Evolutionary conservation across 2,888 invertebrate species (phyloP).

Genomic region (Ecdyonurus torrentis): DNA sequence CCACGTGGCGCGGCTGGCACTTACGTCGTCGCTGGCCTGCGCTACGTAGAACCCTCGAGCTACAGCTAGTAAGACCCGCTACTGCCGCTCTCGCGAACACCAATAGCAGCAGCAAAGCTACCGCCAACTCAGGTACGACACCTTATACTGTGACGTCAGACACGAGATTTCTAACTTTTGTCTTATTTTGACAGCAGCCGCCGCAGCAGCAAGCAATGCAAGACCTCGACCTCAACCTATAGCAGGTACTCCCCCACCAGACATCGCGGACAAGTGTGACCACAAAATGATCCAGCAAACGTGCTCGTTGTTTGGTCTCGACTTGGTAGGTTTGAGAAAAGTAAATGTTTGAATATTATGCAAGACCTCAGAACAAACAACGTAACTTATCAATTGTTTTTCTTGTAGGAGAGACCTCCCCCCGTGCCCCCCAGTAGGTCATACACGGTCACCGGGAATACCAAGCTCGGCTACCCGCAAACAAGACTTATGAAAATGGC

Average conservation of each 20-base stretch:
- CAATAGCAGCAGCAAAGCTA: neutral
- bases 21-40: conserved; percentile 48
- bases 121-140: neutral
- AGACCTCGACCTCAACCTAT: conserved; percentile 78
- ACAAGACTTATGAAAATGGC: conserved; percentile 79
- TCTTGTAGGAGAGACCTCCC: conserved; percentile 64
- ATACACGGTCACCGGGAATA: conserved; percentile 79
- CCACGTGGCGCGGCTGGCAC: conserved; percentile 70
- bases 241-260: conserved; percentile 71
- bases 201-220: conserved; percentile 19
- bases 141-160: no score
- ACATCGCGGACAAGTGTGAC: conserved; percentile 71
- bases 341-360: neutral
- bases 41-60: conserved; percentile 27
- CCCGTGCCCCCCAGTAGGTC: conserved; percentile 80
- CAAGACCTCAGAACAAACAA: neutral
- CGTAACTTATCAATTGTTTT: conserved; percentile 11
- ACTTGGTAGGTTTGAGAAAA: conserved; percentile 41
- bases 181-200: conserved; percentile 2
- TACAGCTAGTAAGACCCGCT: conserved; percentile 13
- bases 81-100: neutral
- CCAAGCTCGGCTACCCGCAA: conserved; percentile 85
- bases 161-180: no score
- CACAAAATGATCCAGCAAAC: conserved; percentile 79
- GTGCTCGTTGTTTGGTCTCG: conserved; percentile 75